Percentiles rank a stretch among this genome's conserved stretches.
These are phyloP conservation scores for Colletes gigas DNA, from an alignment of 1,140 invertebrate genomes.

Conservation along the genomic window DNA sequence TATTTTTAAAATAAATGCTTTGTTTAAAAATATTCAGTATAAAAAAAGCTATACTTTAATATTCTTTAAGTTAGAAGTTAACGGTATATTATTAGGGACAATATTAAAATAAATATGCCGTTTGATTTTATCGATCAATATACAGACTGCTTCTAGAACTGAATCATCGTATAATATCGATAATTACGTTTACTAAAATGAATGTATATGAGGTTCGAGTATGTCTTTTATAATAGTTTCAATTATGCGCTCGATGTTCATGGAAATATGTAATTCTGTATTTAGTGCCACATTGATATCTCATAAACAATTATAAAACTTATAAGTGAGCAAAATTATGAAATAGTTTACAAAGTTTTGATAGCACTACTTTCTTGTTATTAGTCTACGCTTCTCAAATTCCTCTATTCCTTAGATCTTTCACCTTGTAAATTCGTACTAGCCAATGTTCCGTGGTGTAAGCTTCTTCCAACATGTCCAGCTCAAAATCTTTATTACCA, in stretches of 20 bases:
- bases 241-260: not conserved
- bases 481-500: conserved; percentile 96
- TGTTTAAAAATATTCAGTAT: not conserved
- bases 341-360: conserved; percentile 36
- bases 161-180: conserved; percentile 9
- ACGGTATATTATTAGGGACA: not conserved
- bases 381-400: conserved; percentile 59
- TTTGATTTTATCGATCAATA: not conserved
- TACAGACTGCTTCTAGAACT: conserved; percentile 31
- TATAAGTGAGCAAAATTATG: conserved; percentile 41
- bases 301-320: conserved; percentile 39
- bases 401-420: conserved; percentile 92
- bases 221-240: conserved; percentile 36
- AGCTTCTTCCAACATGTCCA: conserved; percentile 95
- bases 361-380: conserved; percentile 13
- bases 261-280: conserved; percentile 43
- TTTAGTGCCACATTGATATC: conserved; percentile 35
- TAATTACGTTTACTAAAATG: conserved; percentile 22
- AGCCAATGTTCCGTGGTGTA: conserved; percentile 98
- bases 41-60: not conserved
- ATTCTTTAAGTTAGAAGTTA: conserved; percentile 2
- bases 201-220: conserved; percentile 22
- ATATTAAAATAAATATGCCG: conserved; percentile 4
- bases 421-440: conserved; percentile 97
- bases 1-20: conserved; percentile 7